Percentiles rank a stretch among this genome's conserved stretches.
Conservation (phyloP, 2,797 vertebrate species). For the Salarias fasciatus region DNA sequence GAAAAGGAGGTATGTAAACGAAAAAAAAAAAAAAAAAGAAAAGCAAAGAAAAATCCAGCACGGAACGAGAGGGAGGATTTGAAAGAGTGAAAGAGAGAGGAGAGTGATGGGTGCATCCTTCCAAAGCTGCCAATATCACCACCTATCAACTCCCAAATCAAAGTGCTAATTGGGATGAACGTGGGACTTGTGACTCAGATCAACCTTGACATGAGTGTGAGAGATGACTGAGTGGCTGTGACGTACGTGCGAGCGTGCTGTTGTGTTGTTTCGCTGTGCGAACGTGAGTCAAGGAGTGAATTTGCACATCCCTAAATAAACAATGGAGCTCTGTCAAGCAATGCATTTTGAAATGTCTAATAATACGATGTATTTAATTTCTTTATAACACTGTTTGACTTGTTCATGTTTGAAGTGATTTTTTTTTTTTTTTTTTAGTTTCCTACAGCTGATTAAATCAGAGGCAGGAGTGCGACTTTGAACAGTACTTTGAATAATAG, state of each 20-base stretch:
- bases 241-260: slow-evolving; percentile 12
- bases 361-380: slow-evolving; percentile 28
- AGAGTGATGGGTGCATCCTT: slow-evolving; percentile 79
- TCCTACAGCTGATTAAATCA: slow-evolving; percentile 61
- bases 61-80: slow-evolving; percentile 75
- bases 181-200: slow-evolving; percentile 74
- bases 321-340: slow-evolving; percentile 40
- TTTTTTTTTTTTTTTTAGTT: slow-evolving; percentile 4
- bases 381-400: slow-evolving; percentile 21
- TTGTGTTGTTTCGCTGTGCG: slow-evolving; percentile 29
- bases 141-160: slow-evolving; percentile 77
- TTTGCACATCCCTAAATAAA: slow-evolving; percentile 45
- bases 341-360: slow-evolving; percentile 33
- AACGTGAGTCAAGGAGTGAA: slow-evolving; percentile 34
- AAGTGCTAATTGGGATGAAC: slow-evolving; percentile 78
- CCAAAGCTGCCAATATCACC: slow-evolving; percentile 77
- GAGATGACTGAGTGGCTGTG: slow-evolving; percentile 49
- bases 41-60: slow-evolving; percentile 65
- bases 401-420: slow-evolving; percentile 25
- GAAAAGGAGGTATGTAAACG: slow-evolving; percentile 99
- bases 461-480: slow-evolving; percentile 52
- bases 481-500: slow-evolving; percentile 1
- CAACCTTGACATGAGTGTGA: slow-evolving; percentile 70
- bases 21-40: slow-evolving; percentile 22
- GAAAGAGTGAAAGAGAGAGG: slow-evolving; percentile 78